Evolutionary conservation across 2,113 vertebrate genomes (phyloP).

Genomic region (Vimba vimba): DNA sequence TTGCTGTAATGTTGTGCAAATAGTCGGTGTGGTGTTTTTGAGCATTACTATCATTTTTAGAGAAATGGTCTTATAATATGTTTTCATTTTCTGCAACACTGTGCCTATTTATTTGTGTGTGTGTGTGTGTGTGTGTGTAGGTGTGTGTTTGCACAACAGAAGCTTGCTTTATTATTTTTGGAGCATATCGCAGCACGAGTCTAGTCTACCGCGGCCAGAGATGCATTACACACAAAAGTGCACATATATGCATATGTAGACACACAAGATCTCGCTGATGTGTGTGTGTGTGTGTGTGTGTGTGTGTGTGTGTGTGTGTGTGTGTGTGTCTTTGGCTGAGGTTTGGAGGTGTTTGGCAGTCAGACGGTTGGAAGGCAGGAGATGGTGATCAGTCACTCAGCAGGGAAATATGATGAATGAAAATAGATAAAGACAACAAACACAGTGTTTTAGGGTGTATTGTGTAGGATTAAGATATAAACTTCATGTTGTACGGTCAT

Average conservation of each 20-base stretch:
- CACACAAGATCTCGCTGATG: not conserved
- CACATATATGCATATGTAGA: constrained; percentile 16
- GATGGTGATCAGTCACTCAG: constrained; percentile 51
- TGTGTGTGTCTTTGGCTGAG: not conserved
- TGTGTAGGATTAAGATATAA: not conserved
- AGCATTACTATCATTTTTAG: not conserved
- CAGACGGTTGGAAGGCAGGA: constrained; percentile 38
- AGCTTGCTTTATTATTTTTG: constrained; percentile 23
- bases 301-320: constrained; percentile 17
- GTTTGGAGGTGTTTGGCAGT: constrained; percentile 34
- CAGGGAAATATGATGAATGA: constrained; percentile 48
- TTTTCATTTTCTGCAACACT: not conserved
- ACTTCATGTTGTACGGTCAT: not conserved
- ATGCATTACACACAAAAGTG: constrained; percentile 6
- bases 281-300: constrained; percentile 20
- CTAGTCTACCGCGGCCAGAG: not conserved
- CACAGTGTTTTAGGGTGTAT: not conserved
- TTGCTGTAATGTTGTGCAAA: not conserved
- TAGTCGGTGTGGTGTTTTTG: not conserved
- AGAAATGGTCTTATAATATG: not conserved
- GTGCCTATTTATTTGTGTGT: not conserved
- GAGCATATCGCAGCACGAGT: constrained; percentile 26
- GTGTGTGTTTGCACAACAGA: constrained; percentile 14
- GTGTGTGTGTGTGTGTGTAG: constrained; percentile 11
- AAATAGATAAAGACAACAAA: constrained; percentile 6